Evolutionary conservation across 2,113 vertebrate species (phyloP), one percentile per base, ranked within the genome.

Genomic region (Perccottus glenii): DNA sequence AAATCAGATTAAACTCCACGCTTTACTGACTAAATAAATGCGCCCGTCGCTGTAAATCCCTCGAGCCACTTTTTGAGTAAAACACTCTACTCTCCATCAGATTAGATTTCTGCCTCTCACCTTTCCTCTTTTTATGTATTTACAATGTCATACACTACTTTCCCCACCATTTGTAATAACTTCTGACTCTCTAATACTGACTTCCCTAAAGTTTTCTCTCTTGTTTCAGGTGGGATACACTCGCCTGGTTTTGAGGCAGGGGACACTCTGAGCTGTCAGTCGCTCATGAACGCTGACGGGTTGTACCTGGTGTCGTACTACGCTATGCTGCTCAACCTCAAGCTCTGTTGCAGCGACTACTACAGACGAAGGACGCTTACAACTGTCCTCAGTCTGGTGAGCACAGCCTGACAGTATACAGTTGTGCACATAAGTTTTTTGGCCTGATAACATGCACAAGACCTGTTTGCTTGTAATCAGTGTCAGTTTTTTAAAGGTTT

Each of bases 201-300:
- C 19, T 27, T 27, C 19, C 19, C 19, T 43, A 43, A 43, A 43
- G 42, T 19, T 3, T 5, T 5, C 1, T 3, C 8, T 27, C 52
- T 44, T 12, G 14, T 50, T 53, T 4, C 81, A 99, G 98, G 95
- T 66, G 94, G 96, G 81, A 91, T 96, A 85, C 94, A 93, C 69
- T 96, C 95, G 10, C 95, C 96, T 0, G 95, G 95, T 2, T 94
- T 95, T 0, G 96, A 98, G 16, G 83, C 86, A 2, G 92, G 86
- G 14, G 89, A 93, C 83, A 88, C 86, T 67, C 91, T 95, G 82
- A 94, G 88, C 85, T 93, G 95, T 69, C 98, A 96, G 89, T 92
- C 94, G 32, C 88, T 98, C 81, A 95, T 98, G 94, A 98, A 98
- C 1, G 97, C 95, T 0, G 98, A 99, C 68, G 96, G 96, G 16